A percentile compares a stretch with the other conserved stretches of the same genome.
Evolutionary conservation across 2,113 vertebrate genomes (phyloP).

Genomic region (Motacilla tschutschensis): DNA sequence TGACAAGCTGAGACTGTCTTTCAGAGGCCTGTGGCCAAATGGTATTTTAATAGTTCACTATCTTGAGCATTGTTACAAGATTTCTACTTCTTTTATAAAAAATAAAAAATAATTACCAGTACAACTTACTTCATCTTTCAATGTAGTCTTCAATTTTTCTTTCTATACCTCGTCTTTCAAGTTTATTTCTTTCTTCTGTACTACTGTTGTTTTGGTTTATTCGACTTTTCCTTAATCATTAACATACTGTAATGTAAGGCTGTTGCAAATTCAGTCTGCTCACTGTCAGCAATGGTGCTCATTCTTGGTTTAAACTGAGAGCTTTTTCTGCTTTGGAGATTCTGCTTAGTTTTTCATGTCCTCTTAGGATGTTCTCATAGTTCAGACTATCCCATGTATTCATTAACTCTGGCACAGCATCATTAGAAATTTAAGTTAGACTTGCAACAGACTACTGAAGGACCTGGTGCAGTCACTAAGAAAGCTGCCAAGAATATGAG

Average conservation of each 20-base stretch:
- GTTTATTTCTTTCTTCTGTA: neutral
- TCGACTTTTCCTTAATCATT: neutral
- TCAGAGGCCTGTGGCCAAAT: neutral
- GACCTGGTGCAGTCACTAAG: neutral
- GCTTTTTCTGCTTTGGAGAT: neutral
- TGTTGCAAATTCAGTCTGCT: neutral
- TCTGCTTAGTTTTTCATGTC: neutral
- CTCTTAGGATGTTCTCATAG: neutral
- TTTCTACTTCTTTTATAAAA: neutral
- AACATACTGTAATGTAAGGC: neutral
- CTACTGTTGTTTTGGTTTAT: neutral
- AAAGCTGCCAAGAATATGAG: neutral
- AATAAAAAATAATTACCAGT: neutral
- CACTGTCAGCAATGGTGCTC: neutral
- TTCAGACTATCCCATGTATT: neutral
- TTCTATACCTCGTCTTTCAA: neutral
- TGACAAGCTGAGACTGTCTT: neutral
- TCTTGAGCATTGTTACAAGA: neutral
- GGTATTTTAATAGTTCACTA: neutral
- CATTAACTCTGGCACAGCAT: neutral
- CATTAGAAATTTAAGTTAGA: neutral
- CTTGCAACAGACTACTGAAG: neutral
- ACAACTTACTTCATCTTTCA: neutral
- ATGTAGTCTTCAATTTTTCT: neutral
- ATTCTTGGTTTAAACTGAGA: neutral